phyloP scores from a whole-genome alignment of 2,113 vertebrate genomes.

The Parus major region DNA sequence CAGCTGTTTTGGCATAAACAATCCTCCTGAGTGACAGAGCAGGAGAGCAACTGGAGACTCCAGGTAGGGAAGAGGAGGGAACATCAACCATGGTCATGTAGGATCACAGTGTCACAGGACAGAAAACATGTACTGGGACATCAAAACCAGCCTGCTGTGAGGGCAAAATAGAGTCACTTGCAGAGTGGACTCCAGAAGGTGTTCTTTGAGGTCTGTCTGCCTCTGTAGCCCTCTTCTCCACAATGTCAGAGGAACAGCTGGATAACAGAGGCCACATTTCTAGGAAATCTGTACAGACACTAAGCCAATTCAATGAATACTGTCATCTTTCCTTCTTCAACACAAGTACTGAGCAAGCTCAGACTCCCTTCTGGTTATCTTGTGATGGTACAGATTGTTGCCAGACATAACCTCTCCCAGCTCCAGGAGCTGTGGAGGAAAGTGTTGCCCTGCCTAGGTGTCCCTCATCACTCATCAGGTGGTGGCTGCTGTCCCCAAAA shows the following conservation, averaged over 20 bases:
- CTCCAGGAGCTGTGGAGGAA: background rate
- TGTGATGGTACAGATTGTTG: background rate
- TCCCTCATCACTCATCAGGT: background rate
- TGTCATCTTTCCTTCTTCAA: background rate
- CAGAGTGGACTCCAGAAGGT: background rate
- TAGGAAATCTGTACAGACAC: background rate
- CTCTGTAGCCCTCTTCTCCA: background rate
- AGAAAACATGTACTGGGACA: background rate
- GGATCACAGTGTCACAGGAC: background rate
- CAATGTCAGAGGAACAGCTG: background rate
- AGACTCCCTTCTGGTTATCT: background rate
- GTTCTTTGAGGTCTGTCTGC: background rate
- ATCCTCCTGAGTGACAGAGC: background rate
- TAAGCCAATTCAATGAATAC: background rate
- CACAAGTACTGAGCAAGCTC: background rate
- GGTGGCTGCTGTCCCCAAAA: background rate
- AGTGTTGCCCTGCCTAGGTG: background rate
- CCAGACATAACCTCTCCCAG: background rate
- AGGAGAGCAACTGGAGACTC: background rate
- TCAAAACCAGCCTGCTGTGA: background rate
- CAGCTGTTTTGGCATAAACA: background rate
- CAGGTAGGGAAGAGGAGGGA: background rate
- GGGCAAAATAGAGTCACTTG: background rate
- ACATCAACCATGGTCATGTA: background rate
- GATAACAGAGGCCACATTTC: background rate